phyloP scores from a whole-genome alignment of 2,797 vertebrate genomes.

The Avahi laniger region DNA sequence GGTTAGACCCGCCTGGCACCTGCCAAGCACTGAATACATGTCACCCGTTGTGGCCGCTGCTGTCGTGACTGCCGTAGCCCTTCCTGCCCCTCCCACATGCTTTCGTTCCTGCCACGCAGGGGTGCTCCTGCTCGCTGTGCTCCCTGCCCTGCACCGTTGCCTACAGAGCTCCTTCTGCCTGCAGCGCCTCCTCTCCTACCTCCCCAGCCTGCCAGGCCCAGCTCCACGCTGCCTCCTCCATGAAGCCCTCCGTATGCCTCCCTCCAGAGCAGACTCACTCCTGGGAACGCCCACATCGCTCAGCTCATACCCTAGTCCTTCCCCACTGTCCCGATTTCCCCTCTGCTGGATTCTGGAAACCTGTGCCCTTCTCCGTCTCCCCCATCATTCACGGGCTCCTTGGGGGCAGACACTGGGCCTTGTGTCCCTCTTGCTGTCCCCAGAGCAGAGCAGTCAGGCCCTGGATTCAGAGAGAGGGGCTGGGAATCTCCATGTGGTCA shows the following conservation, averaged over 20 bases:
- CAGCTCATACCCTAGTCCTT: not conserved
- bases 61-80: rapidly evolving
- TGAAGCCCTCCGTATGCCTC: not conserved
- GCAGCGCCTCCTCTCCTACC: not conserved
- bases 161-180: not conserved
- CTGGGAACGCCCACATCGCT: not conserved
- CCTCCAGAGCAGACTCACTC: not conserved
- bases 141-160: not conserved
- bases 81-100: not conserved
- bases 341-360: not conserved
- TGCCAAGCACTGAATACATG: not conserved
- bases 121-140: no score
- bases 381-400: not conserved
- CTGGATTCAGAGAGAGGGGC: not conserved
- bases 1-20: not conserved
- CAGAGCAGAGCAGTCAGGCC: not conserved
- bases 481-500: not conserved
- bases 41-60: rapidly evolving
- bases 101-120: not conserved
- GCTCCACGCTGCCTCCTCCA: not conserved
- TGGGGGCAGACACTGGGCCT: not conserved
- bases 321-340: rapidly evolving
- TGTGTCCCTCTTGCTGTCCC: not conserved
- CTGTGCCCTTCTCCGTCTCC: not conserved
- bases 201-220: not conserved